phyloP scores from a whole-genome alignment of 2,113 vertebrate species.

The Tauraco erythrolophus region DNA sequence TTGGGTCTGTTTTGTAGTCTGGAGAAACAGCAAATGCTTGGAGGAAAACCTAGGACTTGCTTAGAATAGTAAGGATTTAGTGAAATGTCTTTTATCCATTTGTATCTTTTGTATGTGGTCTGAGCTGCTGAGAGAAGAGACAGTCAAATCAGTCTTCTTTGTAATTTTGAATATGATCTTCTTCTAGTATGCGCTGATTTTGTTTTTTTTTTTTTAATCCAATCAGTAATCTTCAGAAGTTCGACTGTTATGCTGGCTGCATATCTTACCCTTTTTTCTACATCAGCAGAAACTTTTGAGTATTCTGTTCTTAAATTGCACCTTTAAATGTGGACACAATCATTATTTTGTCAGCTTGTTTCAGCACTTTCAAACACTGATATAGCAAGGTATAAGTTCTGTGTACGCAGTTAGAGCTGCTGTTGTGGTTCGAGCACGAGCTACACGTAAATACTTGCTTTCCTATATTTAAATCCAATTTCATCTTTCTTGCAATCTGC shows the following conservation, averaged over 20 bases:
- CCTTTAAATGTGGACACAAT: not conserved
- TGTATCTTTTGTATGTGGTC: not conserved
- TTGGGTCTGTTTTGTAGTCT: not conserved
- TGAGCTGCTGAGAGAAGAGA: not conserved
- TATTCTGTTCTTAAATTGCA: not conserved
- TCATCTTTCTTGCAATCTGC: not conserved
- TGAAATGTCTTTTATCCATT: not conserved
- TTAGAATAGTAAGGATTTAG: not conserved
- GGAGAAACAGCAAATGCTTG: not conserved
- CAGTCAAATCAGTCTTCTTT: not conserved
- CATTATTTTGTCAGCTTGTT: not conserved
- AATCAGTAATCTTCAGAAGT: not conserved
- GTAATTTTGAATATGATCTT: not conserved
- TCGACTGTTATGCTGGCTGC: not conserved
- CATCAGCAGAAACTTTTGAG: not conserved
- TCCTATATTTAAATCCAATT: not conserved
- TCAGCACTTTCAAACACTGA: not conserved
- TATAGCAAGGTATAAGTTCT: constrained; percentile 20
- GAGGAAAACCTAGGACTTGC: not conserved
- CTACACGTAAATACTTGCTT: not conserved
- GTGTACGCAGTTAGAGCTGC: constrained; percentile 8
- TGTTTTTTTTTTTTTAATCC: not conserved
- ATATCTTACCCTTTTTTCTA: not conserved
- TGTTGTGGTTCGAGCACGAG: constrained; percentile 7
- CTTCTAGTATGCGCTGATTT: not conserved